A percentile compares a stretch with the other conserved stretches of the same genome.
These are phyloP conservation scores for Ophonus ardosiacus DNA, from an alignment of 2,888 invertebrate species.

Conservation along the genomic window DNA sequence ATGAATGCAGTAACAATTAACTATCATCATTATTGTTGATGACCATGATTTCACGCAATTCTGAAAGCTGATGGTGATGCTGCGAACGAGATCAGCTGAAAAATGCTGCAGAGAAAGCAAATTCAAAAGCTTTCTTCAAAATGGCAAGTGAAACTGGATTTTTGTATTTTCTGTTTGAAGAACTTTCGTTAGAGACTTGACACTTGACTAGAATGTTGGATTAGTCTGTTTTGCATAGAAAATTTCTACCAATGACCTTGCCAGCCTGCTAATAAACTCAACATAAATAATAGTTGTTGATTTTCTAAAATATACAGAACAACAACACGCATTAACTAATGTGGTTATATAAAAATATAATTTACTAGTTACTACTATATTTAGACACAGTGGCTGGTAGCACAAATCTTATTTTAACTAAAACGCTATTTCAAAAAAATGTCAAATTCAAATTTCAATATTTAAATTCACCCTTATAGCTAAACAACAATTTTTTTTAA, in stretches of 20 bases:
- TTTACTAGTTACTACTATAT: too few relatives aligned
- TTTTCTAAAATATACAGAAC: too few relatives aligned
- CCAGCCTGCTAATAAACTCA: too few relatives aligned
- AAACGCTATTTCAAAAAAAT: too few relatives aligned
- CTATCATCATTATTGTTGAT: constrained; percentile 14
- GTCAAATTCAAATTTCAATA: too few relatives aligned
- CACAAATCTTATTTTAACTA: too few relatives aligned
- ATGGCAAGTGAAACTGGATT: constrained; percentile 55
- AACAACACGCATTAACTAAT: too few relatives aligned
- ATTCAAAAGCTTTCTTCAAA: constrained; percentile 58
- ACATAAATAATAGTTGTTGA: too few relatives aligned
- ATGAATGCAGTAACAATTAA: neutral
- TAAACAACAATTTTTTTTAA: too few relatives aligned
- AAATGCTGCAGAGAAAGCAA: constrained; percentile 47
- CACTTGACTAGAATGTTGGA: constrained; percentile 10
- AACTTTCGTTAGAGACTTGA: constrained; percentile 53
- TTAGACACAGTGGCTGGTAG: too few relatives aligned
- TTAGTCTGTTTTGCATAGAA: constrained; percentile 7
- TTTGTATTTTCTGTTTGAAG: constrained; percentile 49
- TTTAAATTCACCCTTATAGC: too few relatives aligned
- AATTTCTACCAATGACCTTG: neutral
- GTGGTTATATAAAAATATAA: too few relatives aligned
- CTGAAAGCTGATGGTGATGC: constrained; percentile 34
- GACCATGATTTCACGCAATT: constrained; percentile 40
- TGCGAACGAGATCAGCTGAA: constrained; percentile 20